phyloP scores from a whole-genome alignment of 2,797 vertebrate genomes.

The Eurystomus glaucurus region DNA sequence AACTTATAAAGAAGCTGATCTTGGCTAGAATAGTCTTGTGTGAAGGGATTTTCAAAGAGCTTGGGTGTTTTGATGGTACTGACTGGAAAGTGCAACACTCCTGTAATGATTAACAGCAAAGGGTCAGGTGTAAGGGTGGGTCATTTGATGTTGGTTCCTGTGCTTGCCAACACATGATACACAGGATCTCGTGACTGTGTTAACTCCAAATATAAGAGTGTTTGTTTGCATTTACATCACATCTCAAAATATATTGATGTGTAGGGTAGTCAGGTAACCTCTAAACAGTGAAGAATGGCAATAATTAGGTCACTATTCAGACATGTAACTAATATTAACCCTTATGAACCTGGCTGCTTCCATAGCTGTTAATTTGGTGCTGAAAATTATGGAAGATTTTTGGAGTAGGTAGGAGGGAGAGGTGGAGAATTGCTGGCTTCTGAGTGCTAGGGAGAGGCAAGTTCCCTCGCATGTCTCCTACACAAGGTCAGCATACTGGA shows the following conservation, averaged over 20 bases:
- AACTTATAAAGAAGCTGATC: conserved; percentile 42
- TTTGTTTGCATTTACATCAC: conserved; percentile 67
- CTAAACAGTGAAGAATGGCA: conserved; percentile 32
- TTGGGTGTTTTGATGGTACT: conserved; percentile 48
- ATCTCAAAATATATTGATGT: conserved; percentile 9
- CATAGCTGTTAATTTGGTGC: not conserved
- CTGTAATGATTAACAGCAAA: conserved; percentile 69
- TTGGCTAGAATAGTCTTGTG: not conserved
- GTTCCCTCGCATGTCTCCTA: not conserved
- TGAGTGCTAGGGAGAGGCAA: not conserved
- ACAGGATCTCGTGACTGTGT: conserved; percentile 66
- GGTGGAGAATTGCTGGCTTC: not conserved
- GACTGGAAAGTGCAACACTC: conserved; percentile 40
- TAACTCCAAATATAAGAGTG: conserved; percentile 58
- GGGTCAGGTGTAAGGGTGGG: conserved; percentile 70
- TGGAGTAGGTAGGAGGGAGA: not conserved
- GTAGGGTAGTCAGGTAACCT: conserved; percentile 44
- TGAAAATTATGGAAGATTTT: not conserved
- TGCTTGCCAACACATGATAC: conserved; percentile 57
- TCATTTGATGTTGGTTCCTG: conserved; percentile 62
- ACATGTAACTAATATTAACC: conserved; percentile 14
- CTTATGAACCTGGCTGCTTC: not conserved
- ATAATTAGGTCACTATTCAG: conserved; percentile 32
- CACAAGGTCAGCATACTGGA: not conserved
- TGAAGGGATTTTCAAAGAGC: conserved; percentile 53